These are phyloP conservation scores for Cabera pusaria DNA, from an alignment of 2,888 invertebrate species.

Conservation along the genomic window DNA sequence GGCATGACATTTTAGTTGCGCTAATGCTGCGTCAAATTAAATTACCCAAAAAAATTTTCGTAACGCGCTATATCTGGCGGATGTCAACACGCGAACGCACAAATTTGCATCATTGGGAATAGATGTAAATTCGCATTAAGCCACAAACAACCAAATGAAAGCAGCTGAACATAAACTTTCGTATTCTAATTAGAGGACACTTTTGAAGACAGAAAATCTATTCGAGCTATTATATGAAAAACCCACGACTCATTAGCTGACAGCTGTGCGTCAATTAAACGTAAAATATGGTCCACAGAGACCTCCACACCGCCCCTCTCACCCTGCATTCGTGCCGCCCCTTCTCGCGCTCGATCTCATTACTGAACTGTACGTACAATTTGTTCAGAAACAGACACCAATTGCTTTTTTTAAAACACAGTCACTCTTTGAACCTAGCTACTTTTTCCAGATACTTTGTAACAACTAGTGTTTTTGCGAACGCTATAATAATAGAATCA, in stretches of 20 bases:
- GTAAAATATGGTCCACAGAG: conserved; percentile 77
- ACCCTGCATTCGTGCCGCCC: conserved; percentile 39
- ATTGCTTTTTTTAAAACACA: conserved; percentile 69
- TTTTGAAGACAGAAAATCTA: conserved; percentile 29
- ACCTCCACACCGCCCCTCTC: conserved; percentile 39
- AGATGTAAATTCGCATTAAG: too few relatives aligned
- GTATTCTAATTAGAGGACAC: conserved; percentile 23
- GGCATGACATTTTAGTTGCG: too few relatives aligned
- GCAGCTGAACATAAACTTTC: conserved; percentile 5
- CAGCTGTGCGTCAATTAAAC: conserved; percentile 81
- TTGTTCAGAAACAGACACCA: conserved; percentile 77
- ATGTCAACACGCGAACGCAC: too few relatives aligned
- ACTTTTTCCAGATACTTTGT: too few relatives aligned
- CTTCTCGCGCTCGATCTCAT: conserved; percentile 65
- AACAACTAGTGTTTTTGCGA: too few relatives aligned
- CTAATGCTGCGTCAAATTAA: too few relatives aligned
- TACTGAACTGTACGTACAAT: conserved; percentile 76
- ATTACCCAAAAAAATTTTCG: too few relatives aligned
- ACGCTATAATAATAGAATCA: too few relatives aligned
- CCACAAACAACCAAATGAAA: conserved; percentile 1
- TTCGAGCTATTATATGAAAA: conserved; percentile 59
- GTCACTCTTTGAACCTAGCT: conserved; percentile 51
- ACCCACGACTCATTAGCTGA: conserved; percentile 76
- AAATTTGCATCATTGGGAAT: too few relatives aligned
- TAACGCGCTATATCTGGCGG: too few relatives aligned